A percentile compares a stretch with the other conserved stretches of the same genome.
Evolutionary conservation across 1,140 invertebrate genomes (phyloP).

Genomic region (Brachionus sp.): DNA sequence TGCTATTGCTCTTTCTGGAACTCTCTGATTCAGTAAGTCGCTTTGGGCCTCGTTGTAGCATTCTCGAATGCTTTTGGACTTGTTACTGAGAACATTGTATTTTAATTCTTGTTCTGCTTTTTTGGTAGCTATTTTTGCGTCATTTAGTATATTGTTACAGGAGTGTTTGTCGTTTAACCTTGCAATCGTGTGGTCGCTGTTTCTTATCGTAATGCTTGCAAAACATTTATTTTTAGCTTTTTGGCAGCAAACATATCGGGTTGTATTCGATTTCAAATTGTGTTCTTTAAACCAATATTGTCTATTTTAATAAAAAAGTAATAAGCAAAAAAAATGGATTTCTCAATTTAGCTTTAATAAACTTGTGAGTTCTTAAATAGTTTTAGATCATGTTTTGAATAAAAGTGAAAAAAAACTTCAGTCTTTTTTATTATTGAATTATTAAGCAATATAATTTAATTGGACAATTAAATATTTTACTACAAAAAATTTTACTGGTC

Average conservation of each 20-base stretch:
- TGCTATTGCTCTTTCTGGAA: not conserved
- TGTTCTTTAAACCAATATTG: not conserved
- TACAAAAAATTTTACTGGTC: not conserved
- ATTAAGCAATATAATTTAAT: not conserved
- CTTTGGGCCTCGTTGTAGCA: not conserved
- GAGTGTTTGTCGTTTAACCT: not conserved
- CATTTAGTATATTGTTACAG: not conserved
- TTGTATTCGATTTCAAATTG: not conserved
- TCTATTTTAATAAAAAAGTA: not conserved
- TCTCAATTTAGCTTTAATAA: not conserved
- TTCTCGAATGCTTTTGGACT: not conserved
- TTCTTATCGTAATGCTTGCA: not conserved
- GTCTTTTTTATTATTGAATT: not conserved
- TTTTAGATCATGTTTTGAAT: not conserved
- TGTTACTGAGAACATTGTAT: not conserved
- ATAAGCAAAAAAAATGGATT: not conserved
- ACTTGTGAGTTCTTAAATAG: not conserved
- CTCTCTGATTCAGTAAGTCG: not conserved
- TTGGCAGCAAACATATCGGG: not conserved
- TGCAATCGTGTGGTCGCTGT: not conserved
- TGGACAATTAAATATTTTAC: not conserved
- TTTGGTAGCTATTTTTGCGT: constrained; percentile 8
- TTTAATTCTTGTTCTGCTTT: too few species aligned
- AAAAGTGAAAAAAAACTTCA: not conserved
- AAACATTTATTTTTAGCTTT: not conserved